Base-by-base conservation (phyloP, 1,140 invertebrate species). In the Lepidurus packardi region DNA sequence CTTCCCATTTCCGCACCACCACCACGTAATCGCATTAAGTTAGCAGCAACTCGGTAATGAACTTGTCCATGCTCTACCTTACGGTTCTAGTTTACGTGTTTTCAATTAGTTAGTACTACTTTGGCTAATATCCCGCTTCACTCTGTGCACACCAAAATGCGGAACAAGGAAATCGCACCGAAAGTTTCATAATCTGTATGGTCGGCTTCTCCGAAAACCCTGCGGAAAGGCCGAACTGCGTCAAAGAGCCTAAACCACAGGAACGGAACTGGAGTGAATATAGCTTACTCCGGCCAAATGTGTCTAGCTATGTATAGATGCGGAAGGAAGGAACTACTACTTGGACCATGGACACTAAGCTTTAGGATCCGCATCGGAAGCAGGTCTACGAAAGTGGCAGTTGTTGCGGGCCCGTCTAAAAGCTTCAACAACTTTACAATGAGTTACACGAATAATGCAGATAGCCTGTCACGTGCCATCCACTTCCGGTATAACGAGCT, bases 391-490 rank as follows among this genome's bases (percentile, higher is more conserved):
- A 34, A 34, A 34, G 34, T 3, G 53, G 53, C 53, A 65, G n/a
- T 65, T 65, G 53, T 65, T 65, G 53, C 53, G 53, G 21, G 21
- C 34, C 34, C 34, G 3, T 34, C 34, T 34, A 34, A 34, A 34
- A 34, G 34, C 53, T 65, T 13, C 53, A 65, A 65, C 53, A 13
- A 65, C 21, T 65, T 21, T n/a, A 16, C 53, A 16, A 65, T 65
- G 53, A 65, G 16, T 65, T 7, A 13, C 53, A 16, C 53, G 16
- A 65, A 65, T 16, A 65, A 65, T 16, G 53, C 53, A 65, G 53
- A 65, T 16, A 47, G 45, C 45, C 53, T 65, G 53, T 65, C 53
- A 65, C 53, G 53, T 65, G 53, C 53, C 53, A 65, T 21, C 16
- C 16, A 65, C 53, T 65, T 65, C 53, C 53, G 53, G 53, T 65